Evolutionary conservation across 2,797 vertebrate genomes (phyloP), one percentile per base, ranked within the genome.

Genomic region (Anas flavirostris): DNA sequence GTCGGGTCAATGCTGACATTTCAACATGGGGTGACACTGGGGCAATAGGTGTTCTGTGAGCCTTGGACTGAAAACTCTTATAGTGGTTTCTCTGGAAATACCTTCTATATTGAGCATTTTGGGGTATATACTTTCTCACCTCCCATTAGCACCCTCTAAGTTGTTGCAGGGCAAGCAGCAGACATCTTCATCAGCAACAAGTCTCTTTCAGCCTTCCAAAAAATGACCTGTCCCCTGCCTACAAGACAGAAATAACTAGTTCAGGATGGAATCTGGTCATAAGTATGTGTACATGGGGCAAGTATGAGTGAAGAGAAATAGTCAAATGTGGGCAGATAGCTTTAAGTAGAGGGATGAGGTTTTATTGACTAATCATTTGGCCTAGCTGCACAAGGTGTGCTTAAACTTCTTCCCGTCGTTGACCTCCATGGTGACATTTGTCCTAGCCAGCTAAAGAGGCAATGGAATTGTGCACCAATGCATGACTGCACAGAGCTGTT

Each of bases 321-420:
- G 8, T 0, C 64, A 37, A 16, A 37, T 58, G 11, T 39, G n/a
- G 6, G 9, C 37, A 66, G 46, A 41, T 4, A 69, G 5, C 39
- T 81, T 43, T 43, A 44, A 74, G 25, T 9, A 74, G 56, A 82
- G 8, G 7, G 50, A 64, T 72, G 37, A 74, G 12, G 4, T 35
- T 90, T 78, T 62, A 43, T 25, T 76, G 35, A 46, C 26, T 56
- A 25, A 31, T 64, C 12, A 14, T 8, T 77, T 39, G 22, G 25
- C 29, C 11, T 7, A 44, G 21, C 26, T 60, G 19, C 22, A 26
- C 31, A 60, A 70, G 44, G 3, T 46, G 9, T 60, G n/a, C 55
- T n/a, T 9, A 46, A 68, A 46, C 3, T 5, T 41, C 7, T 44
- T 82, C 26, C 29, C 5, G 5, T 68, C 1, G 0, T 26, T 68